phyloP scores from a whole-genome alignment of 1,140 invertebrate species.

The Listronotus oregonensis region DNA sequence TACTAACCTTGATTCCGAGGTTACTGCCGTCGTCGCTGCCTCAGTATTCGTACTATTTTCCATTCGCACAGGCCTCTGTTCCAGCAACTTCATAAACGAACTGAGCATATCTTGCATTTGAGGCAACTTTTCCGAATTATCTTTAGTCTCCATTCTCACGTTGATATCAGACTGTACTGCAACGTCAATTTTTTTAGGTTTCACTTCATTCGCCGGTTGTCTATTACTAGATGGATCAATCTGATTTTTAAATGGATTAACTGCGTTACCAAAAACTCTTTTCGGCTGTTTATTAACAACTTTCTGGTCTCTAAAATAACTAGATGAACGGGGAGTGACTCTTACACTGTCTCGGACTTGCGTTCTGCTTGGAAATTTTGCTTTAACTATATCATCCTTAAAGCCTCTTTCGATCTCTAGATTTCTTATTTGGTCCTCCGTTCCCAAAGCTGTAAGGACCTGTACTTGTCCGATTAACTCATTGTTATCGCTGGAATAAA shows the following conservation, averaged over 20 bases:
- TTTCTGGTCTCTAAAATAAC: conserved; percentile 21
- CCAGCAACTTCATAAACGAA: conserved; percentile 39
- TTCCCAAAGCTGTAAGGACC: conserved; percentile 64
- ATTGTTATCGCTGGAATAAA: conserved; percentile 56
- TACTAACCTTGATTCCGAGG: conserved; percentile 5
- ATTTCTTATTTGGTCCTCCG: conserved; percentile 63
- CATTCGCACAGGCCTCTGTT: conserved; percentile 19
- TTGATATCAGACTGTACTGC: conserved; percentile 35
- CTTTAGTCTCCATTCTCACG: conserved; percentile 19
- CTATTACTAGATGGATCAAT: background rate
- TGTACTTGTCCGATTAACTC: conserved; percentile 60
- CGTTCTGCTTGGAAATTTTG: conserved; percentile 27
- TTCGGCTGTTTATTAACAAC: conserved; percentile 6
- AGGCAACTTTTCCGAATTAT: conserved; percentile 6
- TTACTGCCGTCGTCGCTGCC: background rate
- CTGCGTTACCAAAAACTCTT: background rate
- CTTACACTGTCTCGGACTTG: conserved; percentile 1
- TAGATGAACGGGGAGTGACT: background rate
- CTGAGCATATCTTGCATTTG: conserved; percentile 30
- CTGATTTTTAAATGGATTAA: background rate
- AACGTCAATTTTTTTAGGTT: conserved; percentile 31
- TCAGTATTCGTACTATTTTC: conserved; percentile 41
- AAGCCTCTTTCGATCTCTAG: conserved; percentile 61
- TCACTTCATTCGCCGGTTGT: background rate
- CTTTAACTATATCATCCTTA: conserved; percentile 49